These are phyloP conservation scores for Podarcis siculus DNA, from an alignment of 2,797 vertebrate species.

Conservation along the genomic window DNA sequence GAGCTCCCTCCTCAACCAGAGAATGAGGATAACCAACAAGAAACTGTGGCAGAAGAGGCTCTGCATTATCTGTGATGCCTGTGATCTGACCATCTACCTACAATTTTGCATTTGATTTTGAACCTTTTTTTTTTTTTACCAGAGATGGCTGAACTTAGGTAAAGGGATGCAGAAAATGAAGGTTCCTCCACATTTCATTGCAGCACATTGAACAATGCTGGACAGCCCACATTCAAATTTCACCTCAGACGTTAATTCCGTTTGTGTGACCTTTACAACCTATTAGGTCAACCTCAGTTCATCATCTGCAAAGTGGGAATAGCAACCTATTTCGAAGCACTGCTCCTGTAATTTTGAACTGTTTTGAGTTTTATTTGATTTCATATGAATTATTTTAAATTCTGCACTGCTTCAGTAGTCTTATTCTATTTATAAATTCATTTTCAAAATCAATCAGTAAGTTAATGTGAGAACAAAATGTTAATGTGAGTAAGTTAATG, in stretches of 20 bases:
- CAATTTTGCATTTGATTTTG: background rate
- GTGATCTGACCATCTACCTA: background rate
- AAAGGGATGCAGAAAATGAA: background rate
- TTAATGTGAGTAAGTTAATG: too few relatives aligned
- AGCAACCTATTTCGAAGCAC: background rate
- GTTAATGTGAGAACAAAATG: background rate
- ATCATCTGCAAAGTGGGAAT: too few relatives aligned
- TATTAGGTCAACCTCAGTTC: background rate
- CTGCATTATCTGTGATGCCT: background rate
- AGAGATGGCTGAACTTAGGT: background rate
- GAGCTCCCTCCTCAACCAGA: too few relatives aligned
- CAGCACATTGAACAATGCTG: background rate
- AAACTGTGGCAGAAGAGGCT: background rate
- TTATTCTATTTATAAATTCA: background rate
- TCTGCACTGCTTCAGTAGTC: background rate
- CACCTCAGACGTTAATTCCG: background rate
- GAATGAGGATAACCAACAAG: background rate
- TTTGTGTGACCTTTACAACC: background rate
- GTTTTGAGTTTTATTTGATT: background rate
- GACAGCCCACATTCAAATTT: background rate
- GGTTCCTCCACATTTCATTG: background rate
- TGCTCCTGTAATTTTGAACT: background rate
- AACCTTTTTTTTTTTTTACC: too few relatives aligned
- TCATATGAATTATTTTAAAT: background rate
- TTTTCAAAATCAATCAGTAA: background rate